phyloP scores from a whole-genome alignment of 2,888 invertebrate species.

The Drosophila neonasuta region DNA sequence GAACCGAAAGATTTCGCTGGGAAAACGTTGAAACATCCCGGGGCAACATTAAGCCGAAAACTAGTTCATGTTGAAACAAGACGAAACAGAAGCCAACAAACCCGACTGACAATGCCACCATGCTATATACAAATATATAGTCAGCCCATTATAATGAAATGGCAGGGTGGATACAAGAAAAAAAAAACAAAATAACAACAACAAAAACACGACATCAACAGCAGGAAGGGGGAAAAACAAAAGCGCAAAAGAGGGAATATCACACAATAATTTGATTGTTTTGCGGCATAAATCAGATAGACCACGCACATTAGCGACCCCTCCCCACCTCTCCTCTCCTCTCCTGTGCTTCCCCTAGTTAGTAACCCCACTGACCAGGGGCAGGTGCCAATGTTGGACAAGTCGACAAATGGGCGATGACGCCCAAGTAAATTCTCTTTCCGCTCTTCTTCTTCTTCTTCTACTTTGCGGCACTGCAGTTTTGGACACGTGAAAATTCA shows the following conservation, averaged over 20 bases:
- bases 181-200: too few relatives aligned
- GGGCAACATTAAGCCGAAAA: conserved; percentile 7
- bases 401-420: background rate
- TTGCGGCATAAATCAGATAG: conserved; percentile 66
- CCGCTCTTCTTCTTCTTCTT: background rate
- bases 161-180: conserved; percentile 26
- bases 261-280: conserved; percentile 70
- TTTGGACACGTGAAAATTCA: conserved; percentile 4
- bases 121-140: too few relatives aligned
- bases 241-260: conserved; percentile 40
- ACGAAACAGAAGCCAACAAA: conserved; percentile 23
- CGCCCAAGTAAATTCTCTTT: conserved; percentile 1
- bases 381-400: background rate
- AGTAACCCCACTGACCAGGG: too few relatives aligned
- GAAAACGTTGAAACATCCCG: conserved; percentile 19
- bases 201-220: conserved; percentile 4
- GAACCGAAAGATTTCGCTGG: background rate
- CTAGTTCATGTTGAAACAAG: conserved; percentile 35
- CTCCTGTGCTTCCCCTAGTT: too few relatives aligned
- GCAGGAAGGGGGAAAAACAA: conserved; percentile 24
- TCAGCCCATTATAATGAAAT: conserved; percentile 29
- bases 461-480: background rate
- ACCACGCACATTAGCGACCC: conserved; percentile 55
- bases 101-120: conserved; percentile 28
- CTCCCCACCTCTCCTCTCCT: background rate